These are phyloP conservation scores for Pomacea maculata DNA, from an alignment of 1,140 invertebrate genomes.

Conservation along the genomic window DNA sequence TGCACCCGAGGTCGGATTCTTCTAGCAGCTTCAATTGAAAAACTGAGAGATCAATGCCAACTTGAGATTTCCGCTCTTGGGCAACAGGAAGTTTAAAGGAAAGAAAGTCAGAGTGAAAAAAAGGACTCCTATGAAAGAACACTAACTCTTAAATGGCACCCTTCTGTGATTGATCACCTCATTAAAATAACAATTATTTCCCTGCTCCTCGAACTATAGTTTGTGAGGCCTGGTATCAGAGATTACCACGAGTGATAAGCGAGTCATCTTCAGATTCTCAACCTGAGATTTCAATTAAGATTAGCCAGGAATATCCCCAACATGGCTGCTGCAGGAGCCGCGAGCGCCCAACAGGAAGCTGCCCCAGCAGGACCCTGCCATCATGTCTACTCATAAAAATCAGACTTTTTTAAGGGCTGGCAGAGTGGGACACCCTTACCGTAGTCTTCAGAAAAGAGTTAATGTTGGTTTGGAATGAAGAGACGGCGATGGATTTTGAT, in stretches of 20 bases:
- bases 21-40: no score
- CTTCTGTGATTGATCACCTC: not conserved
- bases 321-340: not conserved
- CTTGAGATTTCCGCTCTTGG: no score
- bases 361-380: not conserved
- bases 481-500: no score
- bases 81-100: no score
- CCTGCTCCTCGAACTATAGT: not conserved
- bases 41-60: no score
- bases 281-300: constrained; percentile 7
- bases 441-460: no score
- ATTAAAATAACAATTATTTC: constrained; percentile 7
- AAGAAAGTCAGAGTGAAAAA: no score
- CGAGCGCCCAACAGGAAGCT: not conserved
- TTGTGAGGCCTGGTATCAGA: not conserved
- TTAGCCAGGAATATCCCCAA: constrained; percentile 1
- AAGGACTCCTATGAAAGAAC: no score
- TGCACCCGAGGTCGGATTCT: no score
- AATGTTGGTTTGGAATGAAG: no score
- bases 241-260: not conserved
- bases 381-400: not conserved
- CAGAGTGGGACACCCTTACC: no score
- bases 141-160: not conserved
- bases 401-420: no score
- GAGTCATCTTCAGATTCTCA: not conserved